Evolutionary conservation across 1,140 invertebrate species (phyloP), one percentile per base, ranked within the genome.

Genomic region (Nephila pilipes): DNA sequence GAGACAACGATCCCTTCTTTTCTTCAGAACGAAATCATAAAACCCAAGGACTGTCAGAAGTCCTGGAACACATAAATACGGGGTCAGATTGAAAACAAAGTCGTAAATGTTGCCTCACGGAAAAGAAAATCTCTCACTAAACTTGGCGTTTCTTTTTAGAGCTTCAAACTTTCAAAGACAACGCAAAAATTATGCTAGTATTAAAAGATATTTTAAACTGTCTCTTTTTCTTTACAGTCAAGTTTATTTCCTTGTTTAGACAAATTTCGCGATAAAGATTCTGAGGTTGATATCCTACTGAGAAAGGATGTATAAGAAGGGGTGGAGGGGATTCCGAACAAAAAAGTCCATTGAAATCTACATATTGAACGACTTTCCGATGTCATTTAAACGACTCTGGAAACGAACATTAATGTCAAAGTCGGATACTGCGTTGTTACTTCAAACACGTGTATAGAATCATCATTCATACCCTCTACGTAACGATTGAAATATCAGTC

Each of bases 301-400:
- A 63, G 20, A 63, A 88, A 75, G 29, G 12, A 69, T n/a, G 32
- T 2, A 22, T 25, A 57, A 58, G 14, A 46, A 36, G n/a, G n/a
- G 32, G 29, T 5, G 36, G 36, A 25, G n/a, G n/a, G 29, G 65
- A 36, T 75, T 36, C 18, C 32, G 46, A 32, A 8, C 18, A 5
- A 25, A 58, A 46, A 6, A 90, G 80, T 80, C 54, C 65, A 63
- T 60, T 25, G 46, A 90, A 90, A 90, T 90, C 79, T 90, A 79
- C 89, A 90, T 90, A 63, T 75, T 25, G 65, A 90, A 90, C 79
- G 79, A 90, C 57, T 90, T 81, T 90, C 57, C 89, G 29, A 90
- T 90, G 79, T 38, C 79, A 57, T 57, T 90, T 60, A 83, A 90
- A 90, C 55, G 75, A 90, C 89, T 20, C 32, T 16, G 20, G 55